These are phyloP conservation scores for Muscicapa comitata DNA, from an alignment of 2,797 vertebrate genomes.

Conservation along the genomic window DNA sequence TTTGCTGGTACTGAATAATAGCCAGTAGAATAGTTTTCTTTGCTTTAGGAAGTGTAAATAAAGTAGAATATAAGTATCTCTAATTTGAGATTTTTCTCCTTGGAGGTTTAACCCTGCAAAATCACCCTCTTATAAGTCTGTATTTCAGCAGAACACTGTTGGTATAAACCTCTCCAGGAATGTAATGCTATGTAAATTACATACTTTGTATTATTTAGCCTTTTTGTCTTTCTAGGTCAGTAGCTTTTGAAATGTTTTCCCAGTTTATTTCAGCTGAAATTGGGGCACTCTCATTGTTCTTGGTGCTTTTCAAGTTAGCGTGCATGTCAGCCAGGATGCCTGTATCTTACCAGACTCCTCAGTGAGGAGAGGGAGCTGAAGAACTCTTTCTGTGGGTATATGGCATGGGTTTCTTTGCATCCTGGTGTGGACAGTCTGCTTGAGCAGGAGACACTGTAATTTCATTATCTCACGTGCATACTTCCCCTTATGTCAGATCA, in stretches of 20 bases:
- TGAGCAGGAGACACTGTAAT: background rate
- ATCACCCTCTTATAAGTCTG: background rate
- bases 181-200: background rate
- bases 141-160: background rate
- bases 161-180: background rate
- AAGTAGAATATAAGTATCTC: background rate
- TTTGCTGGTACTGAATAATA: background rate
- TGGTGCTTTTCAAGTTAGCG: background rate
- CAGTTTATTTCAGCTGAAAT: background rate
- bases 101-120: background rate
- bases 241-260: background rate
- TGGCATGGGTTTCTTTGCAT: background rate
- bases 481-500: background rate
- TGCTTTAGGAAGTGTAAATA: background rate
- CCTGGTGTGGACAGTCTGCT: background rate
- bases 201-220: background rate
- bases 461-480: background rate
- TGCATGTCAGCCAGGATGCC: background rate
- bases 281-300: rapidly evolving
- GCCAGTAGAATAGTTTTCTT: background rate
- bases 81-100: background rate
- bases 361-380: background rate
- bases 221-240: background rate
- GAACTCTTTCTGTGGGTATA: background rate
- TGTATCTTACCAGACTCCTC: background rate